phyloP scores from a whole-genome alignment of 2,888 invertebrate genomes.

The Trilocha varians region DNA sequence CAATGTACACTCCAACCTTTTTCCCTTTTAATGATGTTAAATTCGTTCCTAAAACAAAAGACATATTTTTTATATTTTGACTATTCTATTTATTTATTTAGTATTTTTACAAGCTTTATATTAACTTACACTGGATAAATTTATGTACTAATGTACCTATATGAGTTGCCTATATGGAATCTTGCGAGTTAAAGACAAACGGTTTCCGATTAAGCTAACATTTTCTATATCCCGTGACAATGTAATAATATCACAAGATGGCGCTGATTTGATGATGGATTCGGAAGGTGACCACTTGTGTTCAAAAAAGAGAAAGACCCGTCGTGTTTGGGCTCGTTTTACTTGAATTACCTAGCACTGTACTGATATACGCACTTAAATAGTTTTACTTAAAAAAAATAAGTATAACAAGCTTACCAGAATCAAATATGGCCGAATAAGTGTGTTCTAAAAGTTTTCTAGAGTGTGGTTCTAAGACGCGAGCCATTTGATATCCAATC shows the following conservation, averaged over 20 bases:
- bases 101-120: neutral
- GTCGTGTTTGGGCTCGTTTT: too few relatives aligned
- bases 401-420: slow-evolving; percentile 58
- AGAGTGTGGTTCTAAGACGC: slow-evolving; percentile 77
- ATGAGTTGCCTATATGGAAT: too few relatives aligned
- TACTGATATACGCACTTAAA: too few relatives aligned
- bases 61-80: neutral
- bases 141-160: too few relatives aligned
- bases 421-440: slow-evolving; percentile 79
- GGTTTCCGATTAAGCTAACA: too few relatives aligned
- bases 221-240: too few relatives aligned
- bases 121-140: neutral
- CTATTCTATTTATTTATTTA: neutral
- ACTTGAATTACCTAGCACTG: too few relatives aligned
- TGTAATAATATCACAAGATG: too few relatives aligned
- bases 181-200: too few relatives aligned
- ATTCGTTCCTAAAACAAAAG: slow-evolving; percentile 43
- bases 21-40: slow-evolving; percentile 56
- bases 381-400: neutral
- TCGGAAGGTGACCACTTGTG: too few relatives aligned
- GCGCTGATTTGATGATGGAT: too few relatives aligned
- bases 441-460: slow-evolving; percentile 79
- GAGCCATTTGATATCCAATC: slow-evolving; percentile 75
- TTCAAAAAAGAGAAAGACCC: too few relatives aligned
- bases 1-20: slow-evolving; percentile 50